phyloP scores from a whole-genome alignment of 2,888 invertebrate genomes.

The Nysson spinosus region DNA sequence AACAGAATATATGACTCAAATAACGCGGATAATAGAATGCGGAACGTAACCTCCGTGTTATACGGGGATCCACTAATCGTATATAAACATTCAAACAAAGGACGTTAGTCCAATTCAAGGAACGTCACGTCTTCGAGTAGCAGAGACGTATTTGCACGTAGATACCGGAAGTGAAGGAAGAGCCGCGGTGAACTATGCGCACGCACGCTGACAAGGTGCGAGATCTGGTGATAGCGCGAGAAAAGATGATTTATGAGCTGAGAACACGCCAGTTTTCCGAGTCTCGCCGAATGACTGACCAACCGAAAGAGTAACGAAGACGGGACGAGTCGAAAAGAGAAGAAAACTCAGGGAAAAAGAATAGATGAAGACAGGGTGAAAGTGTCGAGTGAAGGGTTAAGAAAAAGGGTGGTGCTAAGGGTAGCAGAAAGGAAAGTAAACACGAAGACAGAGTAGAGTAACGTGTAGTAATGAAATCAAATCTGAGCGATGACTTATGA shows the following conservation, averaged over 20 bases:
- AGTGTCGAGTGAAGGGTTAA: background rate
- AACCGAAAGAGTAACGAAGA: slow-evolving; percentile 19
- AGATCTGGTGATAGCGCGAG: slow-evolving; percentile 66
- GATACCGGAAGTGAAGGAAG: slow-evolving; percentile 48
- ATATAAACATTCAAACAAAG: no score
- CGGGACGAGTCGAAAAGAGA: background rate
- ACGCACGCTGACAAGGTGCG: slow-evolving; percentile 64
- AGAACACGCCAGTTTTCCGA: slow-evolving; percentile 65
- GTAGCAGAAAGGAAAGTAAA: background rate
- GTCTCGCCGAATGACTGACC: slow-evolving; percentile 38
- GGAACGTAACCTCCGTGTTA: no score
- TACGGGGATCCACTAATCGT: no score
- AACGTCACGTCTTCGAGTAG: background rate
- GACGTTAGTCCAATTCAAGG: background rate
- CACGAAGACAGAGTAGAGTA: background rate
- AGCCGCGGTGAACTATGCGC: slow-evolving; percentile 56
- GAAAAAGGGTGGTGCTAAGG: background rate
- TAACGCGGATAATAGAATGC: no score
- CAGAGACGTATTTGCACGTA: slow-evolving; percentile 7
- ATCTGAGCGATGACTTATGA: no score
- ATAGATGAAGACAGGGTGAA: background rate
- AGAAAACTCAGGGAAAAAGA: background rate
- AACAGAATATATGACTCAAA: no score
- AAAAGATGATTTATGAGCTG: slow-evolving; percentile 71
- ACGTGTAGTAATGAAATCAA: background rate